These are phyloP conservation scores for Pitangus sulphuratus DNA, from an alignment of 2,797 vertebrate genomes.

Conservation along the genomic window DNA sequence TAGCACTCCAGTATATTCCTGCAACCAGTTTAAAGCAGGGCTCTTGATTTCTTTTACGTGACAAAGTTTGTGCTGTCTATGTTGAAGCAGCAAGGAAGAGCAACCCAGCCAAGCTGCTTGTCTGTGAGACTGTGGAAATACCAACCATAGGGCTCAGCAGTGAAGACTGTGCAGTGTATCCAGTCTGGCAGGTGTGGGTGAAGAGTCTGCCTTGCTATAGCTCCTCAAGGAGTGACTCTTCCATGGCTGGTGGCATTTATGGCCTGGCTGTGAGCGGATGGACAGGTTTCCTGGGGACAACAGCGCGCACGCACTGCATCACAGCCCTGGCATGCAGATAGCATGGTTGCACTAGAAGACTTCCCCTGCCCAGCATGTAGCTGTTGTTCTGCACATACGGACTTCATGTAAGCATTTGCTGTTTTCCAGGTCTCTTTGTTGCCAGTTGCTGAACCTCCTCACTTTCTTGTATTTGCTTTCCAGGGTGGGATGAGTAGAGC, in stretches of 20 bases:
- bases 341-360: background rate
- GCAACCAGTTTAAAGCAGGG: background rate
- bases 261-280: background rate
- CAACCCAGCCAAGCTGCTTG: background rate
- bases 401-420: background rate
- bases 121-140: background rate
- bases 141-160: background rate
- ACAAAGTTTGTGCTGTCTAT: background rate
- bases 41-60: background rate
- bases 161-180: background rate
- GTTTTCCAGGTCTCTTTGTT: background rate
- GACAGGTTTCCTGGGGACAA: background rate
- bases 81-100: background rate
- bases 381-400: background rate
- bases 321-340: background rate
- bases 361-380: accelerated
- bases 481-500: background rate
- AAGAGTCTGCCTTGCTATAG: background rate
- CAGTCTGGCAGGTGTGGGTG: background rate
- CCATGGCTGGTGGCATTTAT: background rate
- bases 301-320: accelerated
- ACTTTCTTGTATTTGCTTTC: background rate
- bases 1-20: background rate
- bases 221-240: background rate
- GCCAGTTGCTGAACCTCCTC: background rate